Evolutionary conservation across 2,797 vertebrate genomes (phyloP).

Genomic region (Sebastes diploproa): DNA sequence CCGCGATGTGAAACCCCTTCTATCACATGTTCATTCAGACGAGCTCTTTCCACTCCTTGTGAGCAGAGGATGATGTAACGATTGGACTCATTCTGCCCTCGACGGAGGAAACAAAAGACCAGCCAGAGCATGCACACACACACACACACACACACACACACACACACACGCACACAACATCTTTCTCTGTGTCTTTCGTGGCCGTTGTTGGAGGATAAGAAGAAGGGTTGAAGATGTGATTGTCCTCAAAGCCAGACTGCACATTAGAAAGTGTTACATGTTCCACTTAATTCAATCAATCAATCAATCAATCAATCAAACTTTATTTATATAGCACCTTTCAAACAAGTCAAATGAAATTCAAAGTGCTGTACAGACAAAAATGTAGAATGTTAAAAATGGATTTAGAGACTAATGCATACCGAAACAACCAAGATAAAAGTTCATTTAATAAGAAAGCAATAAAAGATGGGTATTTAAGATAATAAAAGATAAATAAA

Average conservation of each 20-base stretch:
- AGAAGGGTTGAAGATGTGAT: background rate
- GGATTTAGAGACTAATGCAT: too few species aligned
- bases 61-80: conserved; percentile 64
- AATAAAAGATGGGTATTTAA: too few species aligned
- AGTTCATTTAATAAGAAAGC: rapidly evolving
- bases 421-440: rapidly evolving
- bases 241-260: background rate
- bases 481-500: too few species aligned
- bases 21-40: conserved; percentile 52
- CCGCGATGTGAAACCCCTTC: conserved; percentile 40
- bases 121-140: conserved; percentile 13
- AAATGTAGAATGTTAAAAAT: too few species aligned
- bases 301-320: too few species aligned
- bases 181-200: background rate
- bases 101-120: conserved; percentile 70
- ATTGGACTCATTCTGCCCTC: conserved; percentile 51
- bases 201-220: background rate
- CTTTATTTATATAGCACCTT: too few species aligned
- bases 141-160: background rate
- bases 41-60: conserved; percentile 21
- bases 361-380: too few species aligned
- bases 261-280: background rate
- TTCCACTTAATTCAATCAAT: background rate
- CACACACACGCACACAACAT: background rate
- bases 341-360: too few species aligned